These are phyloP conservation scores for Menidia menidia DNA, from an alignment of 2,797 vertebrate genomes.

Conservation along the genomic window DNA sequence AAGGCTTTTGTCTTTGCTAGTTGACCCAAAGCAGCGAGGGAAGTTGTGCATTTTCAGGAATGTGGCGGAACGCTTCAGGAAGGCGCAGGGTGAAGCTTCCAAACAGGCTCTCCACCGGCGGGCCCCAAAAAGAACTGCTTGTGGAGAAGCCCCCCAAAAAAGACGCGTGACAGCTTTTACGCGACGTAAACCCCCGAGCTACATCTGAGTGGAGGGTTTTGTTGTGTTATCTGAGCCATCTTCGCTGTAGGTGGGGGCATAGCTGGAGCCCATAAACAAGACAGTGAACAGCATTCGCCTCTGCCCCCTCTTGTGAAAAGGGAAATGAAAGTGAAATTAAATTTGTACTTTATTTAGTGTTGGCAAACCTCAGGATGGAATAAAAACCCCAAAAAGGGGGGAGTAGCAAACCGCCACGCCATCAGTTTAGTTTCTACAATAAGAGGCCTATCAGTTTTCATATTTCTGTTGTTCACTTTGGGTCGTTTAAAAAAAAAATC, in stretches of 20 bases:
- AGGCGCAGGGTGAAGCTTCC: slow-evolving; percentile 12
- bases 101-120: slow-evolving; percentile 22
- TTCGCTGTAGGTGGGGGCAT: neutral
- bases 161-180: slow-evolving; percentile 7
- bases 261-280: slow-evolving; percentile 8
- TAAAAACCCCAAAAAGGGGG: slow-evolving; percentile 10
- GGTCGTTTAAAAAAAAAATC: slow-evolving; percentile 4
- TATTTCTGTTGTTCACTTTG: neutral
- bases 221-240: neutral
- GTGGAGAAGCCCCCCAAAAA: slow-evolving; percentile 1
- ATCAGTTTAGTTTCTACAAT: slow-evolving; percentile 7
- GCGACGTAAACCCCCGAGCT: neutral
- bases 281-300: neutral
- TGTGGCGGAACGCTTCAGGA: slow-evolving; percentile 62
- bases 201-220: slow-evolving; percentile 24
- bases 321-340: slow-evolving; percentile 60
- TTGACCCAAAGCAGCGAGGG: slow-evolving; percentile 61
- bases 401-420: slow-evolving; percentile 10
- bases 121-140: slow-evolving; percentile 10
- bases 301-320: neutral
- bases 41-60: slow-evolving; percentile 69
- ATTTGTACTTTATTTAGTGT: slow-evolving; percentile 36
- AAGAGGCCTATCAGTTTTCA: neutral
- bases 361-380: slow-evolving; percentile 27
- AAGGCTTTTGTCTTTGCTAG: slow-evolving; percentile 63